Conservation (phyloP, 2,113 vertebrate genomes). For the Tricholaema leucomelas region DNA sequence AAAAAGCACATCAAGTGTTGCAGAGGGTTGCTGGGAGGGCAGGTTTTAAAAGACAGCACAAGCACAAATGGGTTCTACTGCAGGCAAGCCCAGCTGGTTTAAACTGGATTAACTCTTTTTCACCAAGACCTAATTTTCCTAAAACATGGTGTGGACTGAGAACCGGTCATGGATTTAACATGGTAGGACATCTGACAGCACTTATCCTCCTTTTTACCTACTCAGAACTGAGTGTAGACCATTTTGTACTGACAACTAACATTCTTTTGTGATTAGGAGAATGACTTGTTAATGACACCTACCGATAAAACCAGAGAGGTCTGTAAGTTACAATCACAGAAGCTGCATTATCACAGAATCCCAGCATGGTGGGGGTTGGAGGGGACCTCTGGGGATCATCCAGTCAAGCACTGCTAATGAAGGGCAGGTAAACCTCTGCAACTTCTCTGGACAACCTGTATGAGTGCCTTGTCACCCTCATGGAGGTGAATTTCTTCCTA, state of each 20-base stretch:
- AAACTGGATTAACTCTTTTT: background rate
- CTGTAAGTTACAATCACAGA: conserved; percentile 2
- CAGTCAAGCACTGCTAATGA: too few relatives aligned
- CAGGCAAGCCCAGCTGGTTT: background rate
- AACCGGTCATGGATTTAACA: background rate
- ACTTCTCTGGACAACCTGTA: too few relatives aligned
- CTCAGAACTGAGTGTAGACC: background rate
- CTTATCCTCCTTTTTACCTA: background rate
- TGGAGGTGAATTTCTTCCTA: too few relatives aligned
- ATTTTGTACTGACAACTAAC: background rate
- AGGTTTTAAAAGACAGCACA: background rate
- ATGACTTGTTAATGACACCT: conserved; percentile 46
- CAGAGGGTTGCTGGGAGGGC: background rate
- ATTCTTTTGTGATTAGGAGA: conserved; percentile 44
- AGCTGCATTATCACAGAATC: too few relatives aligned
- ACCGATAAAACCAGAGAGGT: background rate
- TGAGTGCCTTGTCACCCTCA: too few relatives aligned
- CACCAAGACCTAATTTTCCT: background rate
- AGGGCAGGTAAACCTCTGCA: too few relatives aligned
- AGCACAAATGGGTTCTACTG: background rate
- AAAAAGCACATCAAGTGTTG: background rate
- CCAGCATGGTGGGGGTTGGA: too few relatives aligned
- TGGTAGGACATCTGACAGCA: background rate
- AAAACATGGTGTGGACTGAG: background rate
- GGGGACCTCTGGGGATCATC: too few relatives aligned